Evolutionary conservation across 2,113 vertebrate species (phyloP), one percentile per base, ranked within the genome.

Genomic region (Falcunculus frontatus): DNA sequence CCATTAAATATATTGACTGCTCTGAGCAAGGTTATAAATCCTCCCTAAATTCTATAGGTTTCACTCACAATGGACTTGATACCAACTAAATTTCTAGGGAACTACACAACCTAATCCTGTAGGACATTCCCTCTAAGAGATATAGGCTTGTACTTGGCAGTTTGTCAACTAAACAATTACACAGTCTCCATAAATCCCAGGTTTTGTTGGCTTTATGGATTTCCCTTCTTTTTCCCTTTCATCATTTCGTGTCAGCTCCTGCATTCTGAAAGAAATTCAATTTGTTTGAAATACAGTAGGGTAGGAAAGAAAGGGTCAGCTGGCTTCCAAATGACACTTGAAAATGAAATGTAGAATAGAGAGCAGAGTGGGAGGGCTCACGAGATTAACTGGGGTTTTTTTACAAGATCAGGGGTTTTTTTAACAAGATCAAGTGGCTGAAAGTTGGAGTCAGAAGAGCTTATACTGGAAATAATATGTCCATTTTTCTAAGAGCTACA

Each of bases 281-380:
- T 96, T 94, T 95, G 25, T 93, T 89, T 96, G 94, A 94, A 95
- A 89, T 94, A 91, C 70, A 73, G 84, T 9, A 30, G n/a, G 42
- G 77, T 20, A 49, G 87, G 46, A 56, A 87, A 67, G 64, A 52
- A 87, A 74, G 91, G 84, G 69, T 95, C 77, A 90, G 88, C 19
- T 22, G 79, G 62, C 57, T 83, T 72, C 46, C 55, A 47, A 80
- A 42, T n/a, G 85, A n/a, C 47, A 70, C 62, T 84, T 67, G 41
- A 16, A 69, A 90, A 92, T 90, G 56, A 91, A 91, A 87, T 76
- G 80, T 80, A 8, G 39, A 57, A 42, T 16, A n/a, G 86, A n/a
- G 82, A 87, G 64, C 56, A n/a, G 86, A 64, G 44, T 47, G 80
- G 65, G 80, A n/a, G 89, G 88, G 42, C 68, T 89, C 72, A 30